Base-by-base conservation (phyloP, 92 coral and sea anemone genomes). In the Anthopleura xanthogrammica region DNA sequence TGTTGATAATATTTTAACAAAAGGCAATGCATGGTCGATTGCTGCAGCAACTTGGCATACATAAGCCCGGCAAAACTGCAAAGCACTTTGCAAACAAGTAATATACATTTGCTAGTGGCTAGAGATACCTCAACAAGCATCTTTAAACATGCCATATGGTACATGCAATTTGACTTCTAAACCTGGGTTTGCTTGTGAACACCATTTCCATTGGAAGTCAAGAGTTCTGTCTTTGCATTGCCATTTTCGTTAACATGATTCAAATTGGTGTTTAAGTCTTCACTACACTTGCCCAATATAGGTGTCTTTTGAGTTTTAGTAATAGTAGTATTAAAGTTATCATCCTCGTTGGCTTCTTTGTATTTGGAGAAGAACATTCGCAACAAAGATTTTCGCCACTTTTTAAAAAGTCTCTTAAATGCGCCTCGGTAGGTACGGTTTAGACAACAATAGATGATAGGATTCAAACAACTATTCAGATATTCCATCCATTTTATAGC, bases 391-490 rank as follows among this genome's bases (percentile, higher is more conserved):
- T 86, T 89, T 17, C 89, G 85, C 91, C 95, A 90, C 24, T 88
- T 86, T 65, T 87, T 77, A 66, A 96, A 90, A 54, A 96, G 90
- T 79, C 91, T 94, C 75, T 77, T 87, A 60, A 96, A 96, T 8
- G 97, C 93, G 73, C 95, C 86, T 3, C 99, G 87, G 71, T 96
- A 96, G 8, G 98, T 96, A 74, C 92, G 90, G 85, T 96, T 96
- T 57, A 94, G 81, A 79, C 99, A 96, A 41, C 94, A 91, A 79
- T 96, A 96, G 2, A 96, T 85, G 20, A 96, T 88, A 1, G 99
- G 99, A 75, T 96, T 96, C 17, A 92, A 87, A 56, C 95, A 94
- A 72, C 98, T 94, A 87, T 96, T 96, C 46, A 96, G 76, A 75
- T 94, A 96, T 56, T 89, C 91, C 80, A 94, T 85, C 99, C 98